phyloP scores from a whole-genome alignment of 2,888 invertebrate species.

The Archips crataeganus region DNA sequence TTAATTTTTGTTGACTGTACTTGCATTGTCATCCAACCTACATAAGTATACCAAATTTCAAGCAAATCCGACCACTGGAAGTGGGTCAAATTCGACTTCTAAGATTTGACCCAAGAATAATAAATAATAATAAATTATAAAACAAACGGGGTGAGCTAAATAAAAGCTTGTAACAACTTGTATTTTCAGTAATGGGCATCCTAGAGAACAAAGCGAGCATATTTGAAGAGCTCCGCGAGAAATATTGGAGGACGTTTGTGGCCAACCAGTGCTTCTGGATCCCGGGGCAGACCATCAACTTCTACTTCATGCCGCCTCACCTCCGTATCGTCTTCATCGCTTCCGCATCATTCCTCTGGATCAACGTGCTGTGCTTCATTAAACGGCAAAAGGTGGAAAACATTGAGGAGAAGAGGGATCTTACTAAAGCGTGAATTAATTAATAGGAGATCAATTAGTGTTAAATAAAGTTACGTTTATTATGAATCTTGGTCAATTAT shows the following conservation, averaged over 20 bases:
- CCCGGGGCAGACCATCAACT: slow-evolving; percentile 92
- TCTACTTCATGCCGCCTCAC: slow-evolving; percentile 89
- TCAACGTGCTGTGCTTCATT: slow-evolving; percentile 93
- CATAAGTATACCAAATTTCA: no score
- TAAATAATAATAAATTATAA: no score
- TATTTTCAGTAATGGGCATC: slow-evolving; percentile 88
- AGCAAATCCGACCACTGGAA: no score
- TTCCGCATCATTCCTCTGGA: slow-evolving; percentile 92
- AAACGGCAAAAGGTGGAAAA: slow-evolving; percentile 84
- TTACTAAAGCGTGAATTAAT: not conserved
- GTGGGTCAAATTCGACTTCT: no score
- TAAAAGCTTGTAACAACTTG: no score
- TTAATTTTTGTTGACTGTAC: no score
- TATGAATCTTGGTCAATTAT: not conserved
- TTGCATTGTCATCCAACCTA: no score
- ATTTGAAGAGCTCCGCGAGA: slow-evolving; percentile 89
- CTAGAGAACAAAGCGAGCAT: slow-evolving; percentile 90
- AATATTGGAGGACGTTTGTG: slow-evolving; percentile 89
- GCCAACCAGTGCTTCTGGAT: slow-evolving; percentile 94
- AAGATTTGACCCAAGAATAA: no score
- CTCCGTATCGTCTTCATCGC: slow-evolving; percentile 93
- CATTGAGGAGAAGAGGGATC: slow-evolving; percentile 2
- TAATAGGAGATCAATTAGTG: not conserved
- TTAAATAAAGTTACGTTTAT: not conserved
- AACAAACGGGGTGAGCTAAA: no score